Evolutionary conservation across 1,140 invertebrate genomes (phyloP), one percentile per base, ranked within the genome.

Genomic region (Lysiphlebus fabarum): DNA sequence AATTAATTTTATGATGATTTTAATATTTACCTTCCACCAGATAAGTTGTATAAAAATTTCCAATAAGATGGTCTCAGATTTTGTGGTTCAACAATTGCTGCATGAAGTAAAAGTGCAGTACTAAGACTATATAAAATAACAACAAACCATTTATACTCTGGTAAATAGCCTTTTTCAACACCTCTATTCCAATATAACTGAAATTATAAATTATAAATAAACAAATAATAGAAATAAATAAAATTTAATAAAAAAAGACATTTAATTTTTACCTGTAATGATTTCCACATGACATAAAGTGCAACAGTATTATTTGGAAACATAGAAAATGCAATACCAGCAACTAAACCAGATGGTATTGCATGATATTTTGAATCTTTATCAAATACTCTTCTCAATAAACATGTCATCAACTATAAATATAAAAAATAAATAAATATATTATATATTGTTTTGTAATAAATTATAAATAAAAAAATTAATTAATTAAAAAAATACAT

Each of bases 61-160:
- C 87, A 92, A 74, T 94, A 94, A n/a, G 89, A 90, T 9, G 87
- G 80, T 67, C 91, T 82, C 43, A 94, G 74, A 69, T 86, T 87
- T 60, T 89, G 85, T 10, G 91, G 90, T 71, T 93, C 90, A 54
- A 92, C 62, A 34, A 92, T 84, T 62, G 88, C 90, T 42, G 85
- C 86, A 78, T 92, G 90, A 69, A 94, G 92, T 11, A 93, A 78
- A 65, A 90, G 73, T 26, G 90, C 88, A 7, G 90, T 92, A 61
- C 89, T 90, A 64, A 90, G 77, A 54, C 87, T 86, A 71, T 93
- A 92, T n/a, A 92, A 76, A 47, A 91, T 80, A 17, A 86, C 77
- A 56, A 78, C 82, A 57, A 86, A 87, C 58, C 85, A 82, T 36
- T 85, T 86, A 14, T 89, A 67, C 63, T 82, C 78, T 49, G 85